Evolutionary conservation across 2,797 vertebrate genomes (phyloP), one percentile per base, ranked within the genome.

Genomic region (Lagocephalus sceleratus): DNA sequence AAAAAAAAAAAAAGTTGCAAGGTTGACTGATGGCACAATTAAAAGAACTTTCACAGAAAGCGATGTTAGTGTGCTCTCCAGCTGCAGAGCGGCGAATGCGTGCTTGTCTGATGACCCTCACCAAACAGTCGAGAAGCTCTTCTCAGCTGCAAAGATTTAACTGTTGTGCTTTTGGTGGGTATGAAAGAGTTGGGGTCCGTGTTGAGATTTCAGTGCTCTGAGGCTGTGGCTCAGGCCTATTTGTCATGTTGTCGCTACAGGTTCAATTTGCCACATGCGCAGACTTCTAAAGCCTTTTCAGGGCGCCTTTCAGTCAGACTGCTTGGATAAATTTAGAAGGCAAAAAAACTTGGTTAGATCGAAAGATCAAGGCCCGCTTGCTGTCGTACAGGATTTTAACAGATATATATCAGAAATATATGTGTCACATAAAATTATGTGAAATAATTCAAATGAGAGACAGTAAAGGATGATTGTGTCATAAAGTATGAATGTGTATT

Each of bases 1-100:
- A n/a, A 19, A 68, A 32, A 51, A 42, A 20, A 53, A 64, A 63
- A 51, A 53, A 66, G 51, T 17, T n/a, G 52, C 25, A 48, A 45
- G 53, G 56, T 61, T 60, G 55, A 59, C 64, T 63, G 65, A 66
- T 59, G 50, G 47, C 49, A 60, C 45, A 71, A 66, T 71, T 60
- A 51, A 42, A 76, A 61, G 22, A 3, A 53, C 40, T 69, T 61
- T 72, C n/a, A 50, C 42, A 57, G 60, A 70, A 60, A 57, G 41
- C 38, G 56, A 54, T 16, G 3, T 47, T 23, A 26, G 38, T 23
- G 38, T 17, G 15, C 41, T 63, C 40, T 52, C 19, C 17, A 40
- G 53, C 49, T 43, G 32, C 56, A 22, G 23, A 38, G 35, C 21
- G 11, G n/a, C 12, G 2, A 52, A 51, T 20, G 21, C n/a, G 29